phyloP scores from a whole-genome alignment of 2,113 vertebrate species.

The Ptychochromis oligacanthus region DNA sequence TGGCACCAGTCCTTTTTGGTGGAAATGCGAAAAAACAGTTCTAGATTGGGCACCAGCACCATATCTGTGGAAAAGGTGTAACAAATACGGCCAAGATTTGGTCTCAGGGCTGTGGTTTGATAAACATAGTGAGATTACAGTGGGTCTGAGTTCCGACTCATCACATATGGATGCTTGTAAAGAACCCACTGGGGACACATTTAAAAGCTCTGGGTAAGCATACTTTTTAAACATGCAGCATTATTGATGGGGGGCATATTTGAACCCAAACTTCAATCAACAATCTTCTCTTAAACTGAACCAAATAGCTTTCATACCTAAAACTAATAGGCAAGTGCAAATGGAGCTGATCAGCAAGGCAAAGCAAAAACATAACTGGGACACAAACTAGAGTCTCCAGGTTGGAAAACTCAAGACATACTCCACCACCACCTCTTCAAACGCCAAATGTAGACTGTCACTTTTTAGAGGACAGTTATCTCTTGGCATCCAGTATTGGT shows the following conservation, averaged over 20 bases:
- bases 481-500: background rate
- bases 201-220: background rate
- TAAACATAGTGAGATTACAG: background rate
- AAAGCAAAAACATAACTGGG: too few relatives aligned
- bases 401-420: background rate
- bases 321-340: too few relatives aligned
- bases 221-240: background rate
- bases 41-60: background rate
- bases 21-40: background rate
- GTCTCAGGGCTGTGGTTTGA: background rate
- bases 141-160: background rate
- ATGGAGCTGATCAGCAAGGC: too few relatives aligned
- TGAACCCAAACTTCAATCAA: too few relatives aligned
- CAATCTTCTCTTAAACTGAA: too few relatives aligned
- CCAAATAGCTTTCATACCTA: too few relatives aligned
- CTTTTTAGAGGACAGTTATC: background rate
- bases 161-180: background rate
- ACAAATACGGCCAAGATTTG: background rate
- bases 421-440: background rate
- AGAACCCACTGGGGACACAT: background rate
- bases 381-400: too few relatives aligned
- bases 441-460: background rate
- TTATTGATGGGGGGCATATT: background rate
- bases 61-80: background rate
- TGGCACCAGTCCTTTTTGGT: background rate